Evolutionary conservation across 2,888 invertebrate genomes (phyloP).

Genomic region (Congeria kusceri): DNA sequence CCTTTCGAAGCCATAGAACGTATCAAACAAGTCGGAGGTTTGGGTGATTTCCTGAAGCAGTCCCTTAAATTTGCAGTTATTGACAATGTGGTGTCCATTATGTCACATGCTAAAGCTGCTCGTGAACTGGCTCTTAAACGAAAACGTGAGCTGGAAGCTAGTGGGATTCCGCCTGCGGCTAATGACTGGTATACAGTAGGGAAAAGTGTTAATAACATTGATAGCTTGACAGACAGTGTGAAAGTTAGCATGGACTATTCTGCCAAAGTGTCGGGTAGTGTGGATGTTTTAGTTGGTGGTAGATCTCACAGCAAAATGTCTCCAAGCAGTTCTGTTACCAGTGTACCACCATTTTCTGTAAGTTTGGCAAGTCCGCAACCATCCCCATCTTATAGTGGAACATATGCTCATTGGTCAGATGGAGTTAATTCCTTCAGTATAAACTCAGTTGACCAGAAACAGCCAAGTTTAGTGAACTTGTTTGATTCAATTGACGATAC

Average conservation of each 20-base stretch:
- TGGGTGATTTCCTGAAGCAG: constrained; percentile 67
- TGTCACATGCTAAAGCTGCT: constrained; percentile 67
- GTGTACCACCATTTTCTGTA: too few relatives aligned
- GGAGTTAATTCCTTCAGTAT: constrained; percentile 18
- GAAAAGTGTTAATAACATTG: constrained; percentile 51
- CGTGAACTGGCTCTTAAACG: constrained; percentile 60
- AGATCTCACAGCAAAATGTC: too few relatives aligned
- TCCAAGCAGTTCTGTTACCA: too few relatives aligned
- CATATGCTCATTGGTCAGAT: constrained; percentile 22
- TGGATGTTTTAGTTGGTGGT: constrained; percentile 1
- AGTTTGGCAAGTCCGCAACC: too few relatives aligned
- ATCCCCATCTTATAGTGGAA: background rate
- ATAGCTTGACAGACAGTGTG: constrained; percentile 56
- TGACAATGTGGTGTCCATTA: constrained; percentile 69
- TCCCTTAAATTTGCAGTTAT: constrained; percentile 73
- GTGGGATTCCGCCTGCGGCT: constrained; percentile 24
- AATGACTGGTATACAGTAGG: constrained; percentile 68
- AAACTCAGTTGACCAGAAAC: background rate
- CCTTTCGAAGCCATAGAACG: constrained; percentile 70
- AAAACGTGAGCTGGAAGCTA: constrained; percentile 29
- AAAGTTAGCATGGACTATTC: constrained; percentile 19
- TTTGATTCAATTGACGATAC: constrained; percentile 67
- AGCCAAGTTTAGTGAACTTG: constrained; percentile 16
- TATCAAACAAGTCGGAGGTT: constrained; percentile 69
- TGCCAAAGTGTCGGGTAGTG: constrained; percentile 5